Evolutionary conservation across 2,113 vertebrate species (phyloP).

Genomic region (Larimichthys polyactis): DNA sequence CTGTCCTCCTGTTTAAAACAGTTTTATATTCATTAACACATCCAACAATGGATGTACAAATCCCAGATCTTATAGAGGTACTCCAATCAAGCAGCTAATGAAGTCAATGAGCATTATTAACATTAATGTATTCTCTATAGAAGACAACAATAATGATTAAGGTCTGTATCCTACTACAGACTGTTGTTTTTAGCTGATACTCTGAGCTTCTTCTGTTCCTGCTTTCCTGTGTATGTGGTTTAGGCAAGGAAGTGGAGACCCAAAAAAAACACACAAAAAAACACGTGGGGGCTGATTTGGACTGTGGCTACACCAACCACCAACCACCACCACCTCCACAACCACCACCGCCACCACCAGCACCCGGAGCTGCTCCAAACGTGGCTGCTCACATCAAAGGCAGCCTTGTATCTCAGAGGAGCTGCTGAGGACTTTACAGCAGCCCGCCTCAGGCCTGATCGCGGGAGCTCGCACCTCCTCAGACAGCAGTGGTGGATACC

Average conservation of each 20-base stretch:
- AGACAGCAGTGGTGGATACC: slow-evolving; percentile 70
- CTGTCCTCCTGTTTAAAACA: background rate
- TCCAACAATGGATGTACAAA: slow-evolving; percentile 10
- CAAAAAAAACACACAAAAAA: slow-evolving; percentile 7
- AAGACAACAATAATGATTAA: slow-evolving; percentile 9
- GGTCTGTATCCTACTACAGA: background rate
- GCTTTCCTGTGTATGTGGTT: slow-evolving; percentile 1
- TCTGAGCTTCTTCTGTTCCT: background rate
- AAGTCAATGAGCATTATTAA: slow-evolving; percentile 20
- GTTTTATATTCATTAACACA: slow-evolving; percentile 18
- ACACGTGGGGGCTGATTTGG: slow-evolving; percentile 49
- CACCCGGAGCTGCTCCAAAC: slow-evolving; percentile 78
- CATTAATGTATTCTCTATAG: slow-evolving; percentile 33
- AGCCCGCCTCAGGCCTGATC: slow-evolving; percentile 74
- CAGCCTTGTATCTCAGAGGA: slow-evolving; percentile 80
- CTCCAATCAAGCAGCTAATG: slow-evolving; percentile 30
- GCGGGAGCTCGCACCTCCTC: slow-evolving; percentile 62
- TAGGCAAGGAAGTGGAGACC: slow-evolving; percentile 10
- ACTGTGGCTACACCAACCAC: slow-evolving; percentile 26
- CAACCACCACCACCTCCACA: slow-evolving; percentile 44
- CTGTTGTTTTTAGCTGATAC: background rate
- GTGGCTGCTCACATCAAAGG: slow-evolving; percentile 85
- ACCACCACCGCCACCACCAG: slow-evolving; percentile 6
- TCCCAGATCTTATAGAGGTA: background rate
- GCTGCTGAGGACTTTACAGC: slow-evolving; percentile 81